Conservation (phyloP, 2,888 invertebrate species). For the Byasa hedistus region DNA sequence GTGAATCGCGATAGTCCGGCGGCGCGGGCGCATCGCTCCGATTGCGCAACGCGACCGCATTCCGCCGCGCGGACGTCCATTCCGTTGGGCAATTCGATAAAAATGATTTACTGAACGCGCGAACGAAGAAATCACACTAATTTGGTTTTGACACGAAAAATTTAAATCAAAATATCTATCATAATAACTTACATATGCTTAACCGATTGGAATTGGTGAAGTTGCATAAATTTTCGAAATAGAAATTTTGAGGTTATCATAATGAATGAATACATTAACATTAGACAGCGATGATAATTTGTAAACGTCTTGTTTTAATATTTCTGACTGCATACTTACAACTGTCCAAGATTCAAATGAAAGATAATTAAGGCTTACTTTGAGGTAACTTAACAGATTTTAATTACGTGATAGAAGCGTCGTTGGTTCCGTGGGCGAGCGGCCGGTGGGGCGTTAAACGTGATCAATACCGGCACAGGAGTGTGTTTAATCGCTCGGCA, state of each 20-base stretch:
- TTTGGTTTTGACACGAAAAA: not conserved
- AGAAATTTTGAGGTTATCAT: too few relatives aligned
- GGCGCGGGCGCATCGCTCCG: slow-evolving; percentile 51
- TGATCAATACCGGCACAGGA: slow-evolving; percentile 37
- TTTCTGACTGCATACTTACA: too few relatives aligned
- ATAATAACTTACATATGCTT: too few relatives aligned
- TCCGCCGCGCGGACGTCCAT: slow-evolving; percentile 49
- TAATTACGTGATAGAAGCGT: not conserved
- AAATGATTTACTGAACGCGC: slow-evolving; percentile 17
- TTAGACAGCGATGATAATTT: too few relatives aligned
- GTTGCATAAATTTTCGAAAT: too few relatives aligned
- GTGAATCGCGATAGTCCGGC: slow-evolving; percentile 57
- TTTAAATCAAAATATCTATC: not conserved
- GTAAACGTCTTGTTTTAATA: too few relatives aligned
- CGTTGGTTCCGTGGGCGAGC: not conserved
- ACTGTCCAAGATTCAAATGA: not conserved
- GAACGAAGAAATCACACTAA: slow-evolving; percentile 6
- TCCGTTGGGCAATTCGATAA: slow-evolving; percentile 23
- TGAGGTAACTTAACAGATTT: not conserved
- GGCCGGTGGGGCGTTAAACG: not conserved
- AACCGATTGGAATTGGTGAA: too few relatives aligned
- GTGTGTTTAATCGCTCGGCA: slow-evolving; percentile 49
- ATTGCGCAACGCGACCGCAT: slow-evolving; percentile 64
- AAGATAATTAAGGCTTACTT: not conserved
- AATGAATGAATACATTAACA: too few relatives aligned